phyloP scores from a whole-genome alignment of 2,797 vertebrate species.

The Pipistrellus nathusii region DNA sequence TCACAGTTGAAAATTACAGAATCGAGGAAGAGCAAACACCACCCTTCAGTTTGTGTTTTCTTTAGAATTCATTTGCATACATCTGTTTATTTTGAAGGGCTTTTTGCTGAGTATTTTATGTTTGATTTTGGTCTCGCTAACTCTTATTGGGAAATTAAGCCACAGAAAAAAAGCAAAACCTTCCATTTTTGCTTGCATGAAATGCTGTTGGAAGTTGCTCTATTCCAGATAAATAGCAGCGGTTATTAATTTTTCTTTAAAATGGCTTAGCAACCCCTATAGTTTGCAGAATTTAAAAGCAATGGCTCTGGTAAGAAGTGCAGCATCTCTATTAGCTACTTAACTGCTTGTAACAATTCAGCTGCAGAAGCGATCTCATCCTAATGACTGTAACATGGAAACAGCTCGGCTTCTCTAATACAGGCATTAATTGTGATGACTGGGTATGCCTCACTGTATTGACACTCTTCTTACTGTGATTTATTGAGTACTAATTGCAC shows the following conservation, averaged over 20 bases:
- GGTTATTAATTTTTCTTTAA: constrained; percentile 35
- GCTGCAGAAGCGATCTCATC: neutral
- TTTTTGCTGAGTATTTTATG: neutral
- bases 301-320: constrained; percentile 23
- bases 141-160: constrained; percentile 1
- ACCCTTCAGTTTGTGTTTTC: neutral
- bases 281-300: constrained; percentile 64
- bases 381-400: constrained; percentile 57
- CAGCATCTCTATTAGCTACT: constrained; percentile 50
- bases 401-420: constrained; percentile 26
- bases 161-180: neutral
- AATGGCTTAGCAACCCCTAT: neutral
- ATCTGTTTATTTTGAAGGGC: neutral
- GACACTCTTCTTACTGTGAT: constrained; percentile 30
- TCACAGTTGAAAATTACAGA: neutral
- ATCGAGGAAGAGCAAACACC: neutral
- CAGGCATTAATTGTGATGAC: constrained; percentile 52
- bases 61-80: neutral
- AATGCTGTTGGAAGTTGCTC: neutral
- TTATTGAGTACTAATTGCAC: constrained; percentile 51
- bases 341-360: constrained; percentile 55
- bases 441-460: constrained; percentile 14
- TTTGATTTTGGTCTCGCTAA: constrained; percentile 25
- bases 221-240: neutral
- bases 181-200: constrained; percentile 7